Evolutionary conservation across 2,888 invertebrate genomes (phyloP).

Genomic region (Tubulanus polymorphus): DNA sequence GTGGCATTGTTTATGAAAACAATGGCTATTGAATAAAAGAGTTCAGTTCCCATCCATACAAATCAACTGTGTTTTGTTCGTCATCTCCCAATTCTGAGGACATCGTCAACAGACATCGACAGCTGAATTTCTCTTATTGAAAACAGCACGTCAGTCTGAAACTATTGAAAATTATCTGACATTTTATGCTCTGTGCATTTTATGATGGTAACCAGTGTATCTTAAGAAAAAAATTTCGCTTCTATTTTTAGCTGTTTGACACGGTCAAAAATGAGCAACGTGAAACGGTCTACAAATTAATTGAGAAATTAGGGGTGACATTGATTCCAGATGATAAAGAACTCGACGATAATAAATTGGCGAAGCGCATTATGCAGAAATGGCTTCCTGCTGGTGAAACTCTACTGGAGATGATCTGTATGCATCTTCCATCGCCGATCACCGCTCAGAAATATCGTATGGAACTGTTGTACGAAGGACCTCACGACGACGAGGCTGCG

Average conservation of each 20-base stretch:
- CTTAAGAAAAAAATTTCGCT: no score
- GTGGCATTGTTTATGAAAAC: no score
- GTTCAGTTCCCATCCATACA: no score
- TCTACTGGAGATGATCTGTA: slow-evolving; percentile 99
- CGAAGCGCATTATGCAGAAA: slow-evolving; percentile 97
- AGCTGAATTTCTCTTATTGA: no score
- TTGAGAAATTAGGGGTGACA: slow-evolving; percentile 86
- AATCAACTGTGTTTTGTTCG: no score
- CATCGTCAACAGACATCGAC: no score
- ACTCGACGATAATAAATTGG: slow-evolving; percentile 89
- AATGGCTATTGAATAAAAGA: no score
- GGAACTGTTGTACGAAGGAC: slow-evolving; percentile 99
- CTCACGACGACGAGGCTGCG: slow-evolving; percentile 92
- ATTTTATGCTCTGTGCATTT: no score
- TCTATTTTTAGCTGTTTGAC: slow-evolving; percentile 32
- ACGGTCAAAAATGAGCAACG: slow-evolving; percentile 27
- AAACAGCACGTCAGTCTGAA: no score
- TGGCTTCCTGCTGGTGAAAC: slow-evolving; percentile 99
- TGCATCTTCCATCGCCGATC: slow-evolving; percentile 98
- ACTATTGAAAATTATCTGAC: no score
- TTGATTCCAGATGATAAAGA: slow-evolving; percentile 93
- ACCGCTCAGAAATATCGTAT: slow-evolving; percentile 98
- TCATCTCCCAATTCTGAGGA: no score
- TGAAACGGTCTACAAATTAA: slow-evolving; percentile 82
- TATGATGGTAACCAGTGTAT: no score